Percentiles rank a stretch among this genome's conserved stretches.
phyloP scores from a whole-genome alignment of 2,797 vertebrate genomes.

The Etheostoma perlongum region DNA sequence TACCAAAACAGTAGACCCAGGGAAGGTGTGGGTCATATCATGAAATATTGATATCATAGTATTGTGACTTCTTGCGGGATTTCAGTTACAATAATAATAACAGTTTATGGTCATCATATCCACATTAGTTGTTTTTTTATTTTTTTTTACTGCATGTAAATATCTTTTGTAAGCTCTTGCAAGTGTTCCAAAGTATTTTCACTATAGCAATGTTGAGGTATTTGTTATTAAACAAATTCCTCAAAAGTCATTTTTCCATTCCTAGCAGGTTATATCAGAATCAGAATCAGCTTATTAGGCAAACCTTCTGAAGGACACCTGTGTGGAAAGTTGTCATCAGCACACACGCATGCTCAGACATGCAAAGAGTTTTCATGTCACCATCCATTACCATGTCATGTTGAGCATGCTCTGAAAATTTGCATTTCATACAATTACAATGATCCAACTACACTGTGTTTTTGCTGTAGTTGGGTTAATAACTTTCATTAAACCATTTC shows the following conservation, averaged over 20 bases:
- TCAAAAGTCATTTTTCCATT: background rate
- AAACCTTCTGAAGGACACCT: background rate
- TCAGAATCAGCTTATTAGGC: background rate
- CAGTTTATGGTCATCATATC: background rate
- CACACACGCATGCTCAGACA: background rate
- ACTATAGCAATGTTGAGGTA: background rate
- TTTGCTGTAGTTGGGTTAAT: background rate
- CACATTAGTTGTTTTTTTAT: background rate
- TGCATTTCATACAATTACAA: background rate
- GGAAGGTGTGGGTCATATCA: background rate
- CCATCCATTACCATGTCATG: background rate
- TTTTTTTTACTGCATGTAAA: background rate
- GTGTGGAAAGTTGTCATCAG: constrained; percentile 10
- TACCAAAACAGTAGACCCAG: background rate
- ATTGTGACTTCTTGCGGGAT: background rate
- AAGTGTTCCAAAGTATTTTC: background rate
- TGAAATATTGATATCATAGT: background rate
- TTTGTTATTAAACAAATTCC: constrained; percentile 1
- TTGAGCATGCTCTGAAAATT: background rate
- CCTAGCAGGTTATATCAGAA: background rate
- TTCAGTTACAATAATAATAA: background rate
- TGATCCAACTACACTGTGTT: background rate
- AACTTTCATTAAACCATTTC: background rate
- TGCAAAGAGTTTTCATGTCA: background rate
- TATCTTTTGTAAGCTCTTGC: background rate